A percentile compares a stretch with the other conserved stretches of the same genome.
Conservation (phyloP, 2,797 vertebrate genomes). For the Loris lydekkerianus region DNA sequence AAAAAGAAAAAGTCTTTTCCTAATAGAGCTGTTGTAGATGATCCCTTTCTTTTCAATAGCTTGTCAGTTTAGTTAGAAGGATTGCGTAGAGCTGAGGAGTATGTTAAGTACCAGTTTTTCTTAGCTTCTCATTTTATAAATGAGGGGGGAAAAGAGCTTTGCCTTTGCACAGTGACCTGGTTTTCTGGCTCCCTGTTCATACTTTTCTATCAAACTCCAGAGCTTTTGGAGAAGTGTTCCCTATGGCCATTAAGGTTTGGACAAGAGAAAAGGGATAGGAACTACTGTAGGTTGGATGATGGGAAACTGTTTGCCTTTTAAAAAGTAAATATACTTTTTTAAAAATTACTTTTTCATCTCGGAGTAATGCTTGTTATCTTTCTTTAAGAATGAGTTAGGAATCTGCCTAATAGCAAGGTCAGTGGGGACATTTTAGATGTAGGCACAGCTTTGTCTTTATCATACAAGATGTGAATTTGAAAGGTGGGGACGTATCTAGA, state of each 20-base stretch:
- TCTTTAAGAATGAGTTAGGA: neutral
- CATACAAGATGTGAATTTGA: neutral
- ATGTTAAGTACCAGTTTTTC: neutral
- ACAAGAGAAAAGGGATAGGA: neutral
- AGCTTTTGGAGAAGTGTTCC: neutral
- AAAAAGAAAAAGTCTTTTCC: too few species aligned
- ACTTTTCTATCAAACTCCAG: neutral
- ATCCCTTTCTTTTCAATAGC: neutral
- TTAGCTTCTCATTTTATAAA: neutral
- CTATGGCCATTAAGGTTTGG: fast-evolving
- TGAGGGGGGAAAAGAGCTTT: neutral
- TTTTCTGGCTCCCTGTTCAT: neutral
- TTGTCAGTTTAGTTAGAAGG: neutral
- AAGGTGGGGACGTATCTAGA: neutral
- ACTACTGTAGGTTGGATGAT: neutral
- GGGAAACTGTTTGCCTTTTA: neutral
- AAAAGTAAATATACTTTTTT: neutral
- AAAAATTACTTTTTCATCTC: neutral
- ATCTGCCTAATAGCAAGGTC: neutral
- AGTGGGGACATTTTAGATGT: neutral
- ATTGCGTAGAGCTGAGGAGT: too few species aligned
- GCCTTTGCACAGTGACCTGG: too few species aligned
- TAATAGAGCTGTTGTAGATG: too few species aligned
- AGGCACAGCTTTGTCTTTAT: too few species aligned
- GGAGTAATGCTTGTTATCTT: neutral